Conservation (phyloP, 1,140 invertebrate species). For the Procambarus clarkii region DNA sequence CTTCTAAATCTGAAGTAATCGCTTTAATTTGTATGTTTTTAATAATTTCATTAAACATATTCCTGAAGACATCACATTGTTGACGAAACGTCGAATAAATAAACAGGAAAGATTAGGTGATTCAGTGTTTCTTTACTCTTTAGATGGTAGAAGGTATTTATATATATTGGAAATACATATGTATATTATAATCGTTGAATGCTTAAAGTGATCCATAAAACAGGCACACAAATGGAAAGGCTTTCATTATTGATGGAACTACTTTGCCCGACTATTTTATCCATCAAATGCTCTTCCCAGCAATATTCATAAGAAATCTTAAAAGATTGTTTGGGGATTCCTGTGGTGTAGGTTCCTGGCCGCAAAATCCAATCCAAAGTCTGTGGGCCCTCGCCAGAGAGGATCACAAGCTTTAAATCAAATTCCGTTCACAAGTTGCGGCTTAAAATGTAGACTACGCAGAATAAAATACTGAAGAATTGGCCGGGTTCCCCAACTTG, state of each 20-base stretch:
- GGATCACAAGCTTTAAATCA: slow-evolving; percentile 12
- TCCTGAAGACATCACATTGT: too few relatives aligned
- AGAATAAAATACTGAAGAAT: slow-evolving; percentile 1
- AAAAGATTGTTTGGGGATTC: background rate
- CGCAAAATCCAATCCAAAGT: background rate
- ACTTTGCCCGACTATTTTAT: background rate
- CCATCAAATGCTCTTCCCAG: background rate
- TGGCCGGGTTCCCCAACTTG: background rate
- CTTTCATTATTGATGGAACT: too few relatives aligned
- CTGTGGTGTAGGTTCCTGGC: background rate
- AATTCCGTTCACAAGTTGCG: slow-evolving; percentile 12
- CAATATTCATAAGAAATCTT: background rate
- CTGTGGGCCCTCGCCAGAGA: background rate
- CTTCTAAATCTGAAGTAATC: too few relatives aligned
- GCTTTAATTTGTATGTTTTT: too few relatives aligned
- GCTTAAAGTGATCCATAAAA: background rate
- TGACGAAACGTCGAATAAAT: too few relatives aligned
- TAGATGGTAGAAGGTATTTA: too few relatives aligned
- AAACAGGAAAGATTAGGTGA: too few relatives aligned
- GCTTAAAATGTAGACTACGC: background rate
- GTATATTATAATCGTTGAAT: too few relatives aligned
- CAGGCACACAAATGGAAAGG: background rate
- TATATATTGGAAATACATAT: too few relatives aligned
- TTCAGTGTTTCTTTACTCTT: too few relatives aligned
- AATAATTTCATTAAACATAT: too few relatives aligned